Base-by-base conservation (phyloP, 2,113 vertebrate genomes). In the Narcine bancroftii region DNA sequence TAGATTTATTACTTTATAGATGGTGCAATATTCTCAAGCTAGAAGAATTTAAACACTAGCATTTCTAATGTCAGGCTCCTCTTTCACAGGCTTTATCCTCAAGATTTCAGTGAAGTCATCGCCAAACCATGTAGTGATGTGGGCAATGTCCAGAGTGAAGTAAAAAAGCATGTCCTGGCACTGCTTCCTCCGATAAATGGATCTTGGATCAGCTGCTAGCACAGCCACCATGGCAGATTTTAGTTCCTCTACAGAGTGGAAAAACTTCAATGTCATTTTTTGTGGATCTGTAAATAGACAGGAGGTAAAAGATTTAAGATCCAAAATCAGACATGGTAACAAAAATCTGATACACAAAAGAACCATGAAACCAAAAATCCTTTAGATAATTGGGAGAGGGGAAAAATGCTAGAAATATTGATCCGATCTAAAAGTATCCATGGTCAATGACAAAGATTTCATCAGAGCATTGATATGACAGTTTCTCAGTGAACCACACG, bases 51-150 rank as follows among this genome's bases (percentile, higher is more conserved):
- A 39, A 66, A 29, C 15, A 3, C 21, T 13, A 1, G 66, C 60
- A 42, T 36, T 69, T 91, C 60, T 10, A 91, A 45, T 45, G 9
- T 69, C 65, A 15, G 87, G 26, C 13, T 45, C 11, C 89, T 91
- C 39, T 71, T 91, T 47, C 89, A 72, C 56, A 89, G 95, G 95
- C 92, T 94, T 95, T 93, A 98, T 95, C 92, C 93, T 95, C 45
- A 98, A 93, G 0, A 98, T 97, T 92, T 98, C 97, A n/a, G 95
- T 97, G 93, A 98, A 97, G 45, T 94, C 96, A 89, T 95, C 95
- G 56, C 97, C 97, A 94, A 98, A 98, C 97, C 97, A 98, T 95
- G 97, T 97, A 0, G 97, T 98, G 93, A 98, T 71, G 36, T 97
- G 95, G 0, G 95, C 96, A 0, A 92, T 94, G 93, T 98, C 97